Percentiles rank a stretch among this genome's conserved stretches.
Conservation (phyloP, 1,140 invertebrate genomes). For the Drosophila arizonae region DNA sequence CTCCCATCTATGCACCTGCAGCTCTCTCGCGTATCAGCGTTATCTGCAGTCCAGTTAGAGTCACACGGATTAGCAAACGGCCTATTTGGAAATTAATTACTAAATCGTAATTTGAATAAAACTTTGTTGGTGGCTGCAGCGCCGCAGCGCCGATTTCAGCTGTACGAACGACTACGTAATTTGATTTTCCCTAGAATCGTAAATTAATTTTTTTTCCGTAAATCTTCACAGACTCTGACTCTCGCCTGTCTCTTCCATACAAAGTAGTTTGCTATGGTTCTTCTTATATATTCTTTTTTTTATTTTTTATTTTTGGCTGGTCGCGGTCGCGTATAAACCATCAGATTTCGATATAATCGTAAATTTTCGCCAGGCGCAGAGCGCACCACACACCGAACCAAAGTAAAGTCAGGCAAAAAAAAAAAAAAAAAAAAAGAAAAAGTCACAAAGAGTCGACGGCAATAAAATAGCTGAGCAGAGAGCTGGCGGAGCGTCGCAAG, state of each 20-base stretch:
- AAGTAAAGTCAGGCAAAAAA: slow-evolving; percentile 9
- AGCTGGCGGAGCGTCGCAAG: slow-evolving; percentile 38
- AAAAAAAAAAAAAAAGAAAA: slow-evolving; percentile 48
- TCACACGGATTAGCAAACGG: slow-evolving; percentile 49
- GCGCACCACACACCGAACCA: slow-evolving; percentile 45
- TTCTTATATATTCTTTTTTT: slow-evolving; percentile 22
- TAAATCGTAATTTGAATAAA: slow-evolving; percentile 72
- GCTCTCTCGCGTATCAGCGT: background rate
- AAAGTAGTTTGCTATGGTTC: slow-evolving; percentile 50
- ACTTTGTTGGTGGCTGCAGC: slow-evolving; percentile 63
- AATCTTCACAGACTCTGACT: slow-evolving; percentile 56
- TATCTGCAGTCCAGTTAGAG: slow-evolving; percentile 30
- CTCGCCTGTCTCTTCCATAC: slow-evolving; percentile 35
- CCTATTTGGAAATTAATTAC: slow-evolving; percentile 74
- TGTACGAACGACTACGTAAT: slow-evolving; percentile 57
- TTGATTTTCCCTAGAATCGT: slow-evolving; percentile 78
- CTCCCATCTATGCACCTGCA: background rate
- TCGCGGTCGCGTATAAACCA: slow-evolving; percentile 74
- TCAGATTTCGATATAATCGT: slow-evolving; percentile 81
- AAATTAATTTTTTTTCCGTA: slow-evolving; percentile 78
- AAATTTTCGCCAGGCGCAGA: slow-evolving; percentile 72
- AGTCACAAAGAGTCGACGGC: slow-evolving; percentile 73
- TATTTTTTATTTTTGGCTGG: slow-evolving; percentile 54
- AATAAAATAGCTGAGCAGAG: slow-evolving; percentile 73
- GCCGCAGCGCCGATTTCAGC: slow-evolving; percentile 4